Evolutionary conservation across 2,113 vertebrate species (phyloP).

Genomic region (Leptodactylus fuscus): DNA sequence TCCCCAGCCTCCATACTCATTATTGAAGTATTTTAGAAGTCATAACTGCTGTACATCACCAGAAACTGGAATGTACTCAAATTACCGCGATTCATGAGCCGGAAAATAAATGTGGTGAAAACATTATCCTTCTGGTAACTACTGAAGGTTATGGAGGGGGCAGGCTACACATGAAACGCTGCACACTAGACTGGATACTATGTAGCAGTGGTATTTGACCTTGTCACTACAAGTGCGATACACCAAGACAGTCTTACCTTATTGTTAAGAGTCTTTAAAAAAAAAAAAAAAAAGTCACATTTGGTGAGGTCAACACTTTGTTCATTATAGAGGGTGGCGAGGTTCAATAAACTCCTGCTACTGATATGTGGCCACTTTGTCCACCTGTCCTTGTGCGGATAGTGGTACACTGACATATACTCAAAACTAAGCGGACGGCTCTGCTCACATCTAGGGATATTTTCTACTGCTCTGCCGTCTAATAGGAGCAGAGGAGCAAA

Average conservation of each 20-base stretch:
- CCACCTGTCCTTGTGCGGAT: too few relatives aligned
- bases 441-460: too few relatives aligned
- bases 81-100: slow-evolving; percentile 35
- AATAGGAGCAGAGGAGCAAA: too few relatives aligned
- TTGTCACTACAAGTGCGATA: neutral
- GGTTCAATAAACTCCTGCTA: too few relatives aligned
- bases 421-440: too few relatives aligned
- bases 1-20: slow-evolving; percentile 30
- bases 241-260: neutral
- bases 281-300: too few relatives aligned
- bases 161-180: neutral
- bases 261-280: too few relatives aligned
- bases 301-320: too few relatives aligned
- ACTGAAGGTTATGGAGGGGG: slow-evolving; percentile 35
- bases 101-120: slow-evolving; percentile 45
- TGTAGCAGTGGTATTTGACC: neutral
- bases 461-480: too few relatives aligned
- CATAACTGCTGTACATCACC: slow-evolving; percentile 6
- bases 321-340: too few relatives aligned
- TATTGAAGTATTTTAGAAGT: slow-evolving; percentile 36
- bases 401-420: too few relatives aligned
- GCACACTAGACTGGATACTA: neutral
- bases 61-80: slow-evolving; percentile 35
- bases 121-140: slow-evolving; percentile 48
- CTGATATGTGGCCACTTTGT: too few relatives aligned